Evolutionary conservation across 2,888 invertebrate genomes (phyloP).

Genomic region (Tenthredo amoena): DNA sequence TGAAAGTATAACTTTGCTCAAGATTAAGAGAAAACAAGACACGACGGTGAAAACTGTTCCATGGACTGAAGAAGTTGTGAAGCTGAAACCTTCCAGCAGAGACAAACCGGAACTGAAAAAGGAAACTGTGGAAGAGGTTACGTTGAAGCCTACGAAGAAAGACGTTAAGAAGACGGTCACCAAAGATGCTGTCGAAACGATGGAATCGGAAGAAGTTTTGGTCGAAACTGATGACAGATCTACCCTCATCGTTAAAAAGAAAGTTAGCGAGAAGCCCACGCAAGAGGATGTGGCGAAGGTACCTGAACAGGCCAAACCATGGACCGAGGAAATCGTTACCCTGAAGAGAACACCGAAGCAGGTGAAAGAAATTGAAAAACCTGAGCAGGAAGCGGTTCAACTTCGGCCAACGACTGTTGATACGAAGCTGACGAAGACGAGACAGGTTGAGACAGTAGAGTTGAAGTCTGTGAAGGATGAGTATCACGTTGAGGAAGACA

Average conservation of each 20-base stretch:
- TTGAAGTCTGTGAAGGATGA: conserved; percentile 48
- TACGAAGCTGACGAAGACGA: conserved; percentile 2
- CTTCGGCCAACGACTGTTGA: conserved; percentile 60
- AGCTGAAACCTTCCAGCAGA: conserved; percentile 77
- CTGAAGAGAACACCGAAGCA: conserved; percentile 65
- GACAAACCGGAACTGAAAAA: conserved; percentile 71
- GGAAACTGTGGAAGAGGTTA: conserved; percentile 75
- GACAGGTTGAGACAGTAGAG: conserved; percentile 34
- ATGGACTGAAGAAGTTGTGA: conserved; percentile 84
- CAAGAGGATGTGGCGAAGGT: conserved; percentile 36
- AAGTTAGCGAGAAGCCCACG: conserved; percentile 44
- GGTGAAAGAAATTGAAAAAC: conserved; percentile 76
- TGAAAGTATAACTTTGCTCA: background rate
- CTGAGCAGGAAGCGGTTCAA: conserved; percentile 67
- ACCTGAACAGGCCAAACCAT: conserved; percentile 73
- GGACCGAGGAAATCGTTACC: conserved; percentile 81
- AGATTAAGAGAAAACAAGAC: conserved; percentile 14
- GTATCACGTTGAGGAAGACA: conserved; percentile 65
- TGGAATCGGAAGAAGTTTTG: conserved; percentile 31
- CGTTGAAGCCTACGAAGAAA: conserved; percentile 77
- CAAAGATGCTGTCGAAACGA: conserved; percentile 45
- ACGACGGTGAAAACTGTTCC: conserved; percentile 69
- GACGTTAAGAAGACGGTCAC: conserved; percentile 53
- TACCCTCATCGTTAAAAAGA: conserved; percentile 23
- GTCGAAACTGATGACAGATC: conserved; percentile 54